Evolutionary conservation across 2,888 invertebrate species (phyloP).

Genomic region (Tetragnatha montana): DNA sequence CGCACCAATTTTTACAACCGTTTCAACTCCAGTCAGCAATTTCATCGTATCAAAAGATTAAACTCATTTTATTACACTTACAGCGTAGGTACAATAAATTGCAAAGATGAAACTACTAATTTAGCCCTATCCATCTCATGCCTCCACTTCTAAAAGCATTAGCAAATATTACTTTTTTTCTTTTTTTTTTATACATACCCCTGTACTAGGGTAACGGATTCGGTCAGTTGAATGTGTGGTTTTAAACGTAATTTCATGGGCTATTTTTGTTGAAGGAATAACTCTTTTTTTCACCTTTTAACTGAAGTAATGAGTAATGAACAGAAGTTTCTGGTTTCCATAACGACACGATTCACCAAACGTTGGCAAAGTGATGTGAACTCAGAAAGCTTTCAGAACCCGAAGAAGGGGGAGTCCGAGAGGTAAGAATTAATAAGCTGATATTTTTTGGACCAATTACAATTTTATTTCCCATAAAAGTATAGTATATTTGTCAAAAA

Average conservation of each 20-base stretch:
- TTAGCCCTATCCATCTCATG: neutral
- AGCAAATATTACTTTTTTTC: neutral
- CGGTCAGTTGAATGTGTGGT: slow-evolving; percentile 45
- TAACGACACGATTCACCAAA: slow-evolving; percentile 46
- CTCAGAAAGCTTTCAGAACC: neutral
- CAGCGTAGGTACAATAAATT: neutral
- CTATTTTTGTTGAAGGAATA: slow-evolving; percentile 23
- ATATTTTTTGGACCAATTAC: neutral
- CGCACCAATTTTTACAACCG: no score
- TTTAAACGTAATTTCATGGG: slow-evolving; percentile 43
- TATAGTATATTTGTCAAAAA: no score
- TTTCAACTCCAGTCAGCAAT: no score
- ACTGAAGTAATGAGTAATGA: slow-evolving; percentile 45
- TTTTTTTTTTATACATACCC: neutral
- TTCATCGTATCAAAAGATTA: no score
- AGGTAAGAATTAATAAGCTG: slow-evolving; percentile 18
- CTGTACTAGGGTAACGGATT: slow-evolving; percentile 3
- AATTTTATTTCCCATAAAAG: no score
- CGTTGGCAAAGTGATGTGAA: slow-evolving; percentile 9
- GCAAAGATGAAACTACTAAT: neutral
- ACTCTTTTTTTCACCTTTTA: slow-evolving; percentile 50
- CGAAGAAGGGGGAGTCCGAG: neutral
- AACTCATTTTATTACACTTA: no score
- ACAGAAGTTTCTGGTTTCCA: slow-evolving; percentile 51
- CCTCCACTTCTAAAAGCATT: neutral